A percentile compares a stretch with the other conserved stretches of the same genome.
phyloP scores from a whole-genome alignment of 2,797 vertebrate genomes.

The Chelon auratus region DNA sequence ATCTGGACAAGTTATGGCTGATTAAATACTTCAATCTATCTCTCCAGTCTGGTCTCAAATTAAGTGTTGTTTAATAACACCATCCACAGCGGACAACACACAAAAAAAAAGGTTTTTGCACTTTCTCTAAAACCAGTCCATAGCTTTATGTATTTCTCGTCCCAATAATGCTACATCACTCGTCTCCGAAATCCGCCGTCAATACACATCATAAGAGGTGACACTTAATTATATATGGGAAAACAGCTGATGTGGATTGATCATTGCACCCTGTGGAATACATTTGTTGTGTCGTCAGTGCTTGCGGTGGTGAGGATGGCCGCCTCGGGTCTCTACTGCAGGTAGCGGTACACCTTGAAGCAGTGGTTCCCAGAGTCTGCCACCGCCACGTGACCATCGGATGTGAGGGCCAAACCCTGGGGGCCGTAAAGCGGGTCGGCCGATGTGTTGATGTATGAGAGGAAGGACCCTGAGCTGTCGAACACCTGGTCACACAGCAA shows the following conservation, averaged over 20 bases:
- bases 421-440: slow-evolving; percentile 96
- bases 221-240: slow-evolving; percentile 33
- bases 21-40: slow-evolving; percentile 73
- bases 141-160: slow-evolving; percentile 46
- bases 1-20: slow-evolving; percentile 79
- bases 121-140: slow-evolving; percentile 41
- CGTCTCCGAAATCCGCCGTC: slow-evolving; percentile 51
- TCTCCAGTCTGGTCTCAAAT: slow-evolving; percentile 42
- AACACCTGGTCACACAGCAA: slow-evolving; percentile 87
- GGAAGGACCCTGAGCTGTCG: slow-evolving; percentile 95
- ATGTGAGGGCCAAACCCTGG: slow-evolving; percentile 95
- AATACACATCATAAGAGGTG: slow-evolving; percentile 51
- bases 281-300: slow-evolving; percentile 69
- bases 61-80: slow-evolving; percentile 48
- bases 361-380: slow-evolving; percentile 98
- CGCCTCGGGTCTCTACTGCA: slow-evolving; percentile 86
- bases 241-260: slow-evolving; percentile 69
- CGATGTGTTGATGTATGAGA: slow-evolving; percentile 97
- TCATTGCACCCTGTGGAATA: slow-evolving; percentile 75
- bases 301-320: slow-evolving; percentile 36
- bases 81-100: slow-evolving; percentile 33
- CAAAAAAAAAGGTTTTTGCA: slow-evolving; percentile 35
- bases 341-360: slow-evolving; percentile 98
- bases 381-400: slow-evolving; percentile 95
- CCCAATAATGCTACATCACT: slow-evolving; percentile 64